Percentiles rank a stretch among this genome's conserved stretches.
Evolutionary conservation across 2,888 invertebrate genomes (phyloP).

Genomic region (Micropterix aruncella): DNA sequence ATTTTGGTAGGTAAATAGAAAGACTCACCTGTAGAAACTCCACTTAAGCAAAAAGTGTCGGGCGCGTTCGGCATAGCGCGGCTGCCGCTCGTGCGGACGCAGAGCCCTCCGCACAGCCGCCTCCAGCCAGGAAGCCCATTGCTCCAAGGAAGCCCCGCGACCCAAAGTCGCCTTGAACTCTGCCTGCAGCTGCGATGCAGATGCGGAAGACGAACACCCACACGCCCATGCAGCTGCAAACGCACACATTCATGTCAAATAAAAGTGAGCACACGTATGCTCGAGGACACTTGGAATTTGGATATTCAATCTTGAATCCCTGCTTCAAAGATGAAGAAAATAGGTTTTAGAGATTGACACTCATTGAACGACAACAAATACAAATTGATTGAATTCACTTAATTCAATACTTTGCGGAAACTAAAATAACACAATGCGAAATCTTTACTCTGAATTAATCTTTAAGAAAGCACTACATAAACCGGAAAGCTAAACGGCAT

Average conservation of each 20-base stretch:
- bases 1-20: too few species aligned
- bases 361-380: too few species aligned
- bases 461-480: too few species aligned
- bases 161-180: constrained; percentile 89
- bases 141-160: constrained; percentile 86
- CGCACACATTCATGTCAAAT: constrained; percentile 24
- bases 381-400: too few species aligned
- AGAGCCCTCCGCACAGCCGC: constrained; percentile 82
- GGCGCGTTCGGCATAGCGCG: constrained; percentile 72
- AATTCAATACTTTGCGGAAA: too few species aligned
- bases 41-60: constrained; percentile 93
- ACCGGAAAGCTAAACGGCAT: too few species aligned
- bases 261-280: neutral
- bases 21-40: constrained; percentile 96
- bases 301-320: too few species aligned
- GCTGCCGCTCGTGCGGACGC: constrained; percentile 73
- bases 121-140: constrained; percentile 97
- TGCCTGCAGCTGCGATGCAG: constrained; percentile 74
- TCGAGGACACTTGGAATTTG: too few species aligned
- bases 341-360: too few species aligned
- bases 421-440: too few species aligned
- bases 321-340: too few species aligned
- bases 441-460: too few species aligned
- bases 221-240: constrained; percentile 87
- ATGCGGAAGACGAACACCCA: constrained; percentile 73